These are phyloP conservation scores for Nephrotoma flavescens DNA, from an alignment of 2,888 invertebrate genomes.

Conservation along the genomic window DNA sequence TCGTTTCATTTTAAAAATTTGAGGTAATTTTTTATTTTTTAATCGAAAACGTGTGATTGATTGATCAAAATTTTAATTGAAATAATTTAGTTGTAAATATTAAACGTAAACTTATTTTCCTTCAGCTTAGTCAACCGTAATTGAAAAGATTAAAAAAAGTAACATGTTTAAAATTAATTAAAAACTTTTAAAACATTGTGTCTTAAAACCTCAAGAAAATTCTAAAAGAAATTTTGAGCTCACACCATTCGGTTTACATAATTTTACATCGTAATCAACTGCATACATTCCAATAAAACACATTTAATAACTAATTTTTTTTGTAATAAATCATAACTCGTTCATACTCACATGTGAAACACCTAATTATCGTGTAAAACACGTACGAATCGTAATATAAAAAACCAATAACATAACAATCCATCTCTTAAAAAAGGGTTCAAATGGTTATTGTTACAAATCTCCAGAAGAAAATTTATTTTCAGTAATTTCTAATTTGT, in stretches of 20 bases:
- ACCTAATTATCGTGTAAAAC: not conserved
- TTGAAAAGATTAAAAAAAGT: not conserved
- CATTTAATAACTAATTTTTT: not conserved
- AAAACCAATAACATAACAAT: not conserved
- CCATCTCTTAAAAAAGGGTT: not conserved
- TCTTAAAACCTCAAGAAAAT: not conserved
- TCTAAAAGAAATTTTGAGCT: not conserved
- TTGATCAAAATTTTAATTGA: not conserved
- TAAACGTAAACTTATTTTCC: not conserved
- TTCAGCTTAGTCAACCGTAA: not conserved
- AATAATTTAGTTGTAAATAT: not conserved
- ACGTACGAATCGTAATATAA: not conserved
- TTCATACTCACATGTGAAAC: not conserved
- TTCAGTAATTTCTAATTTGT: not conserved
- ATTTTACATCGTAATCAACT: not conserved
- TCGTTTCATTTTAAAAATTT: not conserved
- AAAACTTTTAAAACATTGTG: not conserved
- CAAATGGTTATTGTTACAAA: not conserved
- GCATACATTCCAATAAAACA: not conserved
- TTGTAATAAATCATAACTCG: not conserved
- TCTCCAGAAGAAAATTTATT: not conserved
- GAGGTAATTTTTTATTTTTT: not conserved
- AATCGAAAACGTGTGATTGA: not conserved
- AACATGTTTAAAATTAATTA: not conserved
- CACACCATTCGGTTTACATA: not conserved